Evolutionary conservation across 2,113 vertebrate genomes (phyloP).

Genomic region (Anthoscopus minutus): DNA sequence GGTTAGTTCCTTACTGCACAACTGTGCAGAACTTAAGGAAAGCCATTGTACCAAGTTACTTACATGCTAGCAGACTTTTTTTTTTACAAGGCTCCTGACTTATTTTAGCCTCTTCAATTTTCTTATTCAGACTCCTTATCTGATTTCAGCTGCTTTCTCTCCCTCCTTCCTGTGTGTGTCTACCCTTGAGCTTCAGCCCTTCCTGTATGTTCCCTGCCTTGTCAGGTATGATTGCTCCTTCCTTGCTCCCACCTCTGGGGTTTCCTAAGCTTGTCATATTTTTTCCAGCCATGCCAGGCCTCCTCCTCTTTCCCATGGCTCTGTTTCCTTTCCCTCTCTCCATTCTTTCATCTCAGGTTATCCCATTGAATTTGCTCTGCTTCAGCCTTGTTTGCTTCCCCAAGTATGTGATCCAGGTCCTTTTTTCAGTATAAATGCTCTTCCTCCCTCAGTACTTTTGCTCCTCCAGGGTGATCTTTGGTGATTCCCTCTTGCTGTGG

Average conservation of each 20-base stretch:
- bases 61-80: neutral
- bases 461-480: neutral
- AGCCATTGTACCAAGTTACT: neutral
- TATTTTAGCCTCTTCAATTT: neutral
- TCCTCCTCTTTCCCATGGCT: neutral
- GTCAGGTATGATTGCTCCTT: neutral
- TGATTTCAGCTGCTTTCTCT: neutral
- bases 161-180: neutral
- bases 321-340: neutral
- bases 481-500: neutral
- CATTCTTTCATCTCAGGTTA: neutral
- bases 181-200: neutral
- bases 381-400: neutral
- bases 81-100: neutral
- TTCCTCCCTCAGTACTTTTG: neutral
- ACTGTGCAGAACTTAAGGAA: neutral
- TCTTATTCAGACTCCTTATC: neutral
- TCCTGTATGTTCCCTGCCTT: neutral
- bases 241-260: rapidly evolving
- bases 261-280: neutral
- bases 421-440: neutral
- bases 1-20: neutral
- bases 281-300: neutral
- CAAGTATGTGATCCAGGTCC: neutral
- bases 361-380: neutral